Evolutionary conservation across 1,140 invertebrate genomes (phyloP), one percentile per base, ranked within the genome.

Genomic region (Sipha flava): DNA sequence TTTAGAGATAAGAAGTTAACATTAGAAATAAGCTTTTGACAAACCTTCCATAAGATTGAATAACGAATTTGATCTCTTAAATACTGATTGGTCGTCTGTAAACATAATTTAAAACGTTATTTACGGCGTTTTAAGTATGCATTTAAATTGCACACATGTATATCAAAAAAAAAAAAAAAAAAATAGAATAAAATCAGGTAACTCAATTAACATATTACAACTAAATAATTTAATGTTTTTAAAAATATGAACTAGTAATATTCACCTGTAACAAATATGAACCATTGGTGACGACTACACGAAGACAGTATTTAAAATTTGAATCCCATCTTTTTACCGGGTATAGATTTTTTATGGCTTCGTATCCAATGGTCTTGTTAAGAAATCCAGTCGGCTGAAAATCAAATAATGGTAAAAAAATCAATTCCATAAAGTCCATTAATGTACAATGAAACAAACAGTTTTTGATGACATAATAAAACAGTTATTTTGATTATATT

Each of bases 61-160:
- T 94, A 90, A 82, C 91, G 91, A 92, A 93, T 94, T 84, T 94
- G 93, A 87, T 95, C 92, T 84, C 93, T 88, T 10, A 92, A 89
- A 83, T 94, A 93, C 45, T 90, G 89, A 84, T 93, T 93, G 83
- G 90, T 92, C 26, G 92, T 91, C 90, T 88, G 86, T 62, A 87
- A 87, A 82, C 81, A 83, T 81, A 82, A n/a, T n/a, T n/a, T 23
- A 64, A 34, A 31, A 62, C 31, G 43, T 29, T 23, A 14, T 62
- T 21, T 29, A 68, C 59, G 34, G 68, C 70, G 29, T 62, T 45
- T 64, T 18, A 29, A 34, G 43, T 80, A 68, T 73, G 47, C 80
- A 68, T 59, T 59, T 7, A 10, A 77, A 77, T 16, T 2, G 26
- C 23, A 16, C 29, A 6, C 2, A 9, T n/a, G 16, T n/a, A 18